Conservation (phyloP, 2,888 invertebrate species). For the Blastobasis lacticolella region DNA sequence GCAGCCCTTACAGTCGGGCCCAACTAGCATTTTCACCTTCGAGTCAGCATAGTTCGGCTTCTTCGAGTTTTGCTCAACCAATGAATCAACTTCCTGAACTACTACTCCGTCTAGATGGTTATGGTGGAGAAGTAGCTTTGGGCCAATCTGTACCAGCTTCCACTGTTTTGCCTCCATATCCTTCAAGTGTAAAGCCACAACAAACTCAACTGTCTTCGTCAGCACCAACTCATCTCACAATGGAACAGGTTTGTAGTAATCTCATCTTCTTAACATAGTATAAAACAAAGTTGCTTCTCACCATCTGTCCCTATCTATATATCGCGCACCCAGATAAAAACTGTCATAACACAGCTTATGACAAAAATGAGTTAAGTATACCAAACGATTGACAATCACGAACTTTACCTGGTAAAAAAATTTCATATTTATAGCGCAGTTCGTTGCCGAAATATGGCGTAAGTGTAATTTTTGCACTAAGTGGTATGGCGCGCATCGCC, state of each 20-base stretch:
- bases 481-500: too few relatives aligned
- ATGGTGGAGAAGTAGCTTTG: slow-evolving; percentile 68
- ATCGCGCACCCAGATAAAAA: too few relatives aligned
- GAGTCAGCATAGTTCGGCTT: slow-evolving; percentile 77
- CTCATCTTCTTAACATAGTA: too few relatives aligned
- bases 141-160: slow-evolving; percentile 80
- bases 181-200: slow-evolving; percentile 48
- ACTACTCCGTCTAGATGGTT: slow-evolving; percentile 78
- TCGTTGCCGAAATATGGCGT: too few relatives aligned
- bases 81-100: slow-evolving; percentile 76
- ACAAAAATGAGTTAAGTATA: too few relatives aligned
- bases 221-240: slow-evolving; percentile 87
- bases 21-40: slow-evolving; percentile 77
- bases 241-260: slow-evolving; percentile 73
- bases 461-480: too few relatives aligned
- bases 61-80: slow-evolving; percentile 61
- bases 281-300: too few relatives aligned
- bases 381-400: too few relatives aligned
- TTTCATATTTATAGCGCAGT: too few relatives aligned
- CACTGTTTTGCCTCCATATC: slow-evolving; percentile 63
- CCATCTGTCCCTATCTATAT: too few relatives aligned
- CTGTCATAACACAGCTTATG: too few relatives aligned
- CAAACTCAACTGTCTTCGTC: slow-evolving; percentile 86
- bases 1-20: slow-evolving; percentile 65
- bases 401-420: too few relatives aligned